Conservation (phyloP, 2,113 vertebrate genomes). For the Labrus mixtus region DNA sequence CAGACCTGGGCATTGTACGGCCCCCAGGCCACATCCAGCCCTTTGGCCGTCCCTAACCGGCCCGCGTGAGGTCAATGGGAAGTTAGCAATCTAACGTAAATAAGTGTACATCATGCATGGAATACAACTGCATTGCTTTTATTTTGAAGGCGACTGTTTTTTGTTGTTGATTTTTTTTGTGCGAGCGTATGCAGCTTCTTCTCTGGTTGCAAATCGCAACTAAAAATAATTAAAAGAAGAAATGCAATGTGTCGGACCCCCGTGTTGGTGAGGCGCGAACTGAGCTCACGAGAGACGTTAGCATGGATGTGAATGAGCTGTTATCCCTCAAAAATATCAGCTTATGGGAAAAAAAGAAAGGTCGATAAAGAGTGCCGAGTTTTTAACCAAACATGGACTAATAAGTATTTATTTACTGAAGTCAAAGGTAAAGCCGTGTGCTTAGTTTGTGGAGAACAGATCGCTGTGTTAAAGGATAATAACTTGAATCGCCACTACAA, state of each 20-base stretch:
- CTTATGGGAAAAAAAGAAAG: not conserved
- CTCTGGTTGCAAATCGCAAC: no score
- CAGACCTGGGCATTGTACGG: no score
- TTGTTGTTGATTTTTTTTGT: no score
- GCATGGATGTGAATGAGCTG: no score
- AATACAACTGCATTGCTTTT: not conserved
- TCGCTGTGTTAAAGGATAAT: constrained; percentile 14
- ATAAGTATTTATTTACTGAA: constrained; percentile 41
- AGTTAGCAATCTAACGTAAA: not conserved
- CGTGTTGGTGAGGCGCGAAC: no score
- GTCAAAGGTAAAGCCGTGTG: constrained; percentile 16
- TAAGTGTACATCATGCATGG: not conserved
- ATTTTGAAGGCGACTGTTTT: not conserved
- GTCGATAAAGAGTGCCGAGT: not conserved
- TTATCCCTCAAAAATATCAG: no score
- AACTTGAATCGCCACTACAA: constrained; percentile 8
- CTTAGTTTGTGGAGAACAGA: constrained; percentile 15
- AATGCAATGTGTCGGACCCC: no score
- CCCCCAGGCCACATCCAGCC: not conserved
- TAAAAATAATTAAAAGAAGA: no score
- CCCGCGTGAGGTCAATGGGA: not conserved
- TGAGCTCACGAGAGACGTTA: no score
- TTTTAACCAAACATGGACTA: constrained; percentile 20
- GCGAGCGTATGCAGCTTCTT: no score
- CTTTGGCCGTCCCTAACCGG: not conserved